Base-by-base conservation (phyloP, 2,888 invertebrate genomes). In the Drosophila austrosaltans region DNA sequence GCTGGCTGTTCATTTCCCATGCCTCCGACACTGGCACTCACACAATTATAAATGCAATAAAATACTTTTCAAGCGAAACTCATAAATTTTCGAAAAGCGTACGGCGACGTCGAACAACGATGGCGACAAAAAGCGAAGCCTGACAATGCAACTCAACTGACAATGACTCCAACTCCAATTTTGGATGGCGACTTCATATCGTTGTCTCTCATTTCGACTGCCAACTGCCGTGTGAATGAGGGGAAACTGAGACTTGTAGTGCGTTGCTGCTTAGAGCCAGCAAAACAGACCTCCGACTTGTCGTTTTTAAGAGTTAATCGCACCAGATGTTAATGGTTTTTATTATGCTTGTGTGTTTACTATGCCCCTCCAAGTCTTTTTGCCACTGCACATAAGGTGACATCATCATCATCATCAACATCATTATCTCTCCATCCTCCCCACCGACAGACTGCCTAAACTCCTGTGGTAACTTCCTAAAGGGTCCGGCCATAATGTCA, bases 321-420 rank as follows among this genome's bases (percentile, higher is more conserved):
- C 82, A 82, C 90, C 91, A 91, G 91, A 91, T 91, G 91, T 91
- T 91, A 89, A 89, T 91, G 90, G 87, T 81, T 90, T 90, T 90
- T 89, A 48, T 48, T 48, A 90, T 88, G 88, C 75, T 79, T 79
- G 78, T 89, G 78, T 89, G 84, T 87, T 90, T 87, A 81, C 83
- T 79, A 69, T 75, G 69, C 60, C 66, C 63, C 36, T 6, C 6
- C 22, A 44, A 28, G 53, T 16, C 22, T 0, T 39, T 58, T 58
- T 44, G 44, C 63, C 39, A 16, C 61, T 59, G 56, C 22, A 25
- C 40, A 69, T 58, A 70, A 78, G 83, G 80, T 83, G 83, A 81
- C 81, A 80, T 83, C 83, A 81, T 80, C 66, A 36, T 57, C 58
- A 69, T 63, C 66, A 71, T 63, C 70, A 63, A 67, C 59, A 63